A percentile compares a stretch with the other conserved stretches of the same genome.
Evolutionary conservation across 2,113 vertebrate genomes (phyloP).

Genomic region (Felis chaus): DNA sequence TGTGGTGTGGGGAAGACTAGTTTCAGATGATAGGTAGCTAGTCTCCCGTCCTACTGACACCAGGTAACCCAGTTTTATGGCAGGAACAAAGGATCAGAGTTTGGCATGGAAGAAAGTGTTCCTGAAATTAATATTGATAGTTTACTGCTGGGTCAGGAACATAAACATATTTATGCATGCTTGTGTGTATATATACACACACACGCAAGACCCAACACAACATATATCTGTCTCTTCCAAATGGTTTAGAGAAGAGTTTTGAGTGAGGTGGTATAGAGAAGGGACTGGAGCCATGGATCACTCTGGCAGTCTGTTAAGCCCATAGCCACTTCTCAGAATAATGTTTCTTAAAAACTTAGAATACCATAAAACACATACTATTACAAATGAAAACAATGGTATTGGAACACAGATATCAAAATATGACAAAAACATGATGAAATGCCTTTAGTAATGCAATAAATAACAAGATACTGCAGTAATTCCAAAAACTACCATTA

Average conservation of each 20-base stretch:
- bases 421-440: neutral
- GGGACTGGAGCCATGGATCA: neutral
- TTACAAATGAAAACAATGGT: slow-evolving; percentile 23
- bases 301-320: neutral
- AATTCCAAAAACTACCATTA: neutral
- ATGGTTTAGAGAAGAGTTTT: neutral
- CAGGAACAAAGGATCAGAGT: neutral
- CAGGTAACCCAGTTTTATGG: neutral
- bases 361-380: neutral
- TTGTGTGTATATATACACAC: neutral
- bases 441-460: neutral
- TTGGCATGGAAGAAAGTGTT: neutral
- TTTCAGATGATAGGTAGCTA: neutral
- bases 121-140: neutral
- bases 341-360: neutral
- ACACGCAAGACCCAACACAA: neutral
- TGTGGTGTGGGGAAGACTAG: neutral
- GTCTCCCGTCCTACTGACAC: neutral
- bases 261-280: neutral
- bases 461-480: neutral
- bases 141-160: neutral
- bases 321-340: neutral
- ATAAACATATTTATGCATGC: neutral
- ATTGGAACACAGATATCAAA: neutral
- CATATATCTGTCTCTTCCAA: neutral